Percentiles rank a stretch among this genome's conserved stretches.
These are phyloP conservation scores for Eristalinus aeneus DNA, from an alignment of 2,888 invertebrate species.

Conservation along the genomic window DNA sequence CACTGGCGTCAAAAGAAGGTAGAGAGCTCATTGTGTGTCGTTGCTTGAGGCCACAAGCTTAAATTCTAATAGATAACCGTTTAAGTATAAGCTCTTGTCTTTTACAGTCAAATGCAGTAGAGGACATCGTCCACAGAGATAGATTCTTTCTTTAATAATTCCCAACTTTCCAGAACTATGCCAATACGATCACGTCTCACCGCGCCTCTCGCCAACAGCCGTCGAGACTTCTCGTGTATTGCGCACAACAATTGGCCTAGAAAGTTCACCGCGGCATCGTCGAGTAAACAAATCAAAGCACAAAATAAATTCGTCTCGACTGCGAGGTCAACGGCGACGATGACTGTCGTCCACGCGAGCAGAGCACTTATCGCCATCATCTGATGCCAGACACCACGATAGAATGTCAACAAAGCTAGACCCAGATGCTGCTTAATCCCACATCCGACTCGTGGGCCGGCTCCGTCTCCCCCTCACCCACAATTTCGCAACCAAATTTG, in stretches of 20 bases:
- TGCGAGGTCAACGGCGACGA: constrained; percentile 26
- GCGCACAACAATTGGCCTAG: background rate
- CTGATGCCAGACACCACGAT: constrained; percentile 29
- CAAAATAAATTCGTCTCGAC: constrained; percentile 6
- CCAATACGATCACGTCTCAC: no score
- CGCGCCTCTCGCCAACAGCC: no score
- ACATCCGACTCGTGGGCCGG: background rate
- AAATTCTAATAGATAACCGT: no score
- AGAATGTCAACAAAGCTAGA: constrained; percentile 37
- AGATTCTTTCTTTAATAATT: background rate
- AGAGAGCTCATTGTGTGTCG: no score
- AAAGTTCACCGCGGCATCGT: background rate
- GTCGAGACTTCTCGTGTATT: background rate
- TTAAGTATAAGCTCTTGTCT: no score
- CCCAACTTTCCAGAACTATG: background rate
- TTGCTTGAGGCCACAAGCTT: no score
- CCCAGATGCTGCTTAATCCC: constrained; percentile 2
- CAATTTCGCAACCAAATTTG: constrained; percentile 1
- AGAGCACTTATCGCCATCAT: constrained; percentile 14
- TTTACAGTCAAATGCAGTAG: no score
- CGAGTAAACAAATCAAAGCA: background rate
- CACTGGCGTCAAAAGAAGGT: no score
- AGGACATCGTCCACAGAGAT: no score
- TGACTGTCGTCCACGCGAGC: constrained; percentile 4
- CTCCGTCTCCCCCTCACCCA: background rate